These are phyloP conservation scores for Deroplatys truncata DNA, from an alignment of 2,888 invertebrate species.

Conservation along the genomic window DNA sequence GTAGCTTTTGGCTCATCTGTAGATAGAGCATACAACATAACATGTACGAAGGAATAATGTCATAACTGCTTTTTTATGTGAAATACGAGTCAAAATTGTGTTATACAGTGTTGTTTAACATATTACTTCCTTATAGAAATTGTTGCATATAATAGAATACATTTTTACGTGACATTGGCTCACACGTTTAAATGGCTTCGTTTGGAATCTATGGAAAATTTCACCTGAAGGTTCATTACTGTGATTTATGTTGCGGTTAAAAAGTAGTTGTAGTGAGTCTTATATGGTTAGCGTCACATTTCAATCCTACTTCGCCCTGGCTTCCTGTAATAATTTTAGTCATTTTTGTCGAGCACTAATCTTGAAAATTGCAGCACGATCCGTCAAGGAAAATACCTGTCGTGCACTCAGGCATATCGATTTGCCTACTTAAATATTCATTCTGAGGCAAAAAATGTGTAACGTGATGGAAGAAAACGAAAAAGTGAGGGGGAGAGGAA, in stretches of 20 bases:
- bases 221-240: not conserved
- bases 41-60: no score
- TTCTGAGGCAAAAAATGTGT: not conserved
- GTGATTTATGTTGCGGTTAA: not conserved
- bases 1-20: no score
- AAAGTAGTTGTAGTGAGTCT: not conserved
- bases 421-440: not conserved
- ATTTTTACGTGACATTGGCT: no score
- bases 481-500: not conserved
- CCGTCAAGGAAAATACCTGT: not conserved
- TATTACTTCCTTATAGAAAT: no score
- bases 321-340: not conserved
- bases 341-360: not conserved
- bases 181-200: no score
- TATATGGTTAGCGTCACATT: not conserved
- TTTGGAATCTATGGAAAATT: not conserved
- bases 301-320: not conserved
- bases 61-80: no score
- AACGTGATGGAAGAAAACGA: not conserved
- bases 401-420: not conserved
- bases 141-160: no score
- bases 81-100: no score
- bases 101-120: no score
- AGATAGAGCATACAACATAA: no score
- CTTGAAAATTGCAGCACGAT: not conserved